Evolutionary conservation across 92 coral and sea anemone genomes (phyloP), one percentile per base, ranked within the genome.

Genomic region (Bergia sp.): DNA sequence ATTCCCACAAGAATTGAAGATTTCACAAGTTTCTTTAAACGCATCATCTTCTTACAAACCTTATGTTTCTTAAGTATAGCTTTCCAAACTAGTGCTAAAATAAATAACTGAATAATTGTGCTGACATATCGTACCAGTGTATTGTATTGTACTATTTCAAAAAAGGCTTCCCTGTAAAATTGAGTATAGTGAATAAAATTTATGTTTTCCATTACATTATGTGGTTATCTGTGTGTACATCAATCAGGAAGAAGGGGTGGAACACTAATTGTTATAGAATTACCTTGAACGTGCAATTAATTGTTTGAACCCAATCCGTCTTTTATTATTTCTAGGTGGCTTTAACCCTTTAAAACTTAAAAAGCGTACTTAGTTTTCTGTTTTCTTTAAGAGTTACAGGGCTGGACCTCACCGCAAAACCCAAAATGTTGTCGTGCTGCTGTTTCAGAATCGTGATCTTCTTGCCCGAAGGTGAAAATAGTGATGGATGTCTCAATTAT

Each of bases 401-500:
- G 18, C 12, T 12, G 23, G 5, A 44, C 65, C 66, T 41, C 3
- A 37, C 16, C 18, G 43, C 1, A 29, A 36, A 45, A 37, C 23
- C 5, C 37, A 5, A 43, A 72, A 23, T 36, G 44, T 47, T 84
- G 20, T 36, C 40, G 39, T 67, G 64, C 20, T 84, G 65, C n/a
- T 71, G 47, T 84, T 84, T 69, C 39, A 47, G 78, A 72, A 18
- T 47, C 61, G 16, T 45, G 43, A 37, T 72, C 42, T 23, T n/a
- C 41, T 43, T 49, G 87, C 87, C 87, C 12, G 13, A 47, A 84
- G 87, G 66, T 69, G 69, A 72, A 72, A 84, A 36, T 45, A 36
- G 53, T 84, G 87, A 84, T 84, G 15, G 87, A 84, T 72, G 79
- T 84, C 65, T 84, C 87, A 84, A 84, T 84, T 71, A 72, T 47